Evolutionary conservation across 1,140 invertebrate genomes (phyloP).

Genomic region (Asobara japonica): DNA sequence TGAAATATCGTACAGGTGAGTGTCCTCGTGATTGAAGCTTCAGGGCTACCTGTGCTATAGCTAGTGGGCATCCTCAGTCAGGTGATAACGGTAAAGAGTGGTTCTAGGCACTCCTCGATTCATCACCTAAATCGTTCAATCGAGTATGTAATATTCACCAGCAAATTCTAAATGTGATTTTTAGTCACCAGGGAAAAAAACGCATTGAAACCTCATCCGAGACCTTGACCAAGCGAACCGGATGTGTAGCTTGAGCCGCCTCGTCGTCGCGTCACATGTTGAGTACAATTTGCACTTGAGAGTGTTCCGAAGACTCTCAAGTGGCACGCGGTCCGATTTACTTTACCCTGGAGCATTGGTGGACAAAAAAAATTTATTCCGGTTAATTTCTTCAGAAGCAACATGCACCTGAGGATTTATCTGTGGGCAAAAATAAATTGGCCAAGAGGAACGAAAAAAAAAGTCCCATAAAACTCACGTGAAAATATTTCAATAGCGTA

Average conservation of each 20-base stretch:
- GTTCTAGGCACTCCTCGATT: background rate
- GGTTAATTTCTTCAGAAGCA: background rate
- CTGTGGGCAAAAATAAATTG: background rate
- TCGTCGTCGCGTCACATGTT: background rate
- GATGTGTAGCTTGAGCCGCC: background rate
- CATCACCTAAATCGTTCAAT: background rate
- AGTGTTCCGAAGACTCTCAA: conserved; percentile 46
- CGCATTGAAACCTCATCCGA: background rate
- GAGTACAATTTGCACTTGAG: conserved; percentile 36
- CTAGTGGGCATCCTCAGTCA: background rate
- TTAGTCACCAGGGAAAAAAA: background rate
- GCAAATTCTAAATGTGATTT: background rate
- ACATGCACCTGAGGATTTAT: background rate
- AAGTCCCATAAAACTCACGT: background rate
- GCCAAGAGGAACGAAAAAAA: background rate
- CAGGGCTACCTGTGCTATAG: background rate
- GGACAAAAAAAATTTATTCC: background rate
- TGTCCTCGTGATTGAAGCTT: background rate
- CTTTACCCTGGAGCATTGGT: background rate
- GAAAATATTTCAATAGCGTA: background rate
- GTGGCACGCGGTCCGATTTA: conserved; percentile 34
- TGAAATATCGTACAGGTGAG: background rate
- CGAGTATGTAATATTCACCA: background rate
- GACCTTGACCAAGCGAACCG: conserved; percentile 1
- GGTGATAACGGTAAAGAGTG: conserved; percentile 21